These are phyloP conservation scores for Odocoileus virginianus DNA, from an alignment of 2,113 vertebrate genomes.

Conservation along the genomic window DNA sequence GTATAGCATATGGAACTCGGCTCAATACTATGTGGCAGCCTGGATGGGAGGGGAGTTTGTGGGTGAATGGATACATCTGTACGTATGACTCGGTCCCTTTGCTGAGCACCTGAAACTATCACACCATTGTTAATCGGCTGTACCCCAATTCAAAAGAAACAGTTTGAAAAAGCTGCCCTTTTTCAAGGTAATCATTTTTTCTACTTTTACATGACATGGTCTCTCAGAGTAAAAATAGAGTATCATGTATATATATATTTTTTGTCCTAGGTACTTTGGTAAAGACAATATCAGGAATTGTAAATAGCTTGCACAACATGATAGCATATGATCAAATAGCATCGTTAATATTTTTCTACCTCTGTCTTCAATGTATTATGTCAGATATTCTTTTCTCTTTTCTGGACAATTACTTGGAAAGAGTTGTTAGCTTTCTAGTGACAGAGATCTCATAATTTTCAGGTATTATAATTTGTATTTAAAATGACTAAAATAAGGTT, in stretches of 20 bases:
- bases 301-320: background rate
- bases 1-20: background rate
- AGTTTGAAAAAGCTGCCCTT: background rate
- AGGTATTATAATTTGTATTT: background rate
- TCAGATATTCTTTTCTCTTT: background rate
- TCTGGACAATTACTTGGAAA: background rate
- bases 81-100: background rate
- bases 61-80: background rate
- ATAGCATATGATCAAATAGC: background rate
- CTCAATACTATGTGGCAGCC: background rate
- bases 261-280: background rate
- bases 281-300: background rate
- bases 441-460: background rate
- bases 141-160: background rate
- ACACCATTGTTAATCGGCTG: background rate
- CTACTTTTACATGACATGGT: background rate
- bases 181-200: background rate
- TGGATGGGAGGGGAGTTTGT: background rate
- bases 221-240: background rate
- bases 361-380: background rate
- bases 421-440: background rate
- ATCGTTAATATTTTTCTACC: background rate
- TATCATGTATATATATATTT: too few relatives aligned
- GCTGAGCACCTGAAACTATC: background rate
- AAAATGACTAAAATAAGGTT: background rate